phyloP scores from a whole-genome alignment of 92 coral and sea anemone species.

The Nematostella vectensis region DNA sequence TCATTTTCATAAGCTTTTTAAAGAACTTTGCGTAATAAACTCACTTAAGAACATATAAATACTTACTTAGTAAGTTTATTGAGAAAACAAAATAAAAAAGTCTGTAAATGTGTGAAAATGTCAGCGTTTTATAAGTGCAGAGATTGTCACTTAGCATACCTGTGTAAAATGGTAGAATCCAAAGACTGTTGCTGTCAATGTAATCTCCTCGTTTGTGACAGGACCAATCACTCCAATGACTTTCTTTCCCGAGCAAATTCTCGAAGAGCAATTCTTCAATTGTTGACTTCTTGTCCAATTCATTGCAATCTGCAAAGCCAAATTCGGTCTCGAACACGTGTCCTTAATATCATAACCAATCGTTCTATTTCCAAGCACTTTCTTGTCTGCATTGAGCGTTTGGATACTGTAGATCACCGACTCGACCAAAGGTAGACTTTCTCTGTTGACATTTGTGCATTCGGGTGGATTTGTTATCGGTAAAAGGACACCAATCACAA shows the following conservation, averaged over 20 bases:
- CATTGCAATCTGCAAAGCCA: constrained; percentile 40
- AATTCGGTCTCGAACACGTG: constrained; percentile 44
- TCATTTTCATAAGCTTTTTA: too few relatives aligned
- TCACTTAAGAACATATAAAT: too few relatives aligned
- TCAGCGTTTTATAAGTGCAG: too few relatives aligned
- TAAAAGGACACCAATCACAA: constrained; percentile 50
- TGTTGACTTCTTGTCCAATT: constrained; percentile 8
- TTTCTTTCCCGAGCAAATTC: not conserved
- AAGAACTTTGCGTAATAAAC: too few relatives aligned
- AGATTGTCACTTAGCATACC: too few relatives aligned
- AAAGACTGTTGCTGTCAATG: constrained; percentile 31
- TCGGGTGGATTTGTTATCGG: constrained; percentile 41
- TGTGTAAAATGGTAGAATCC: constrained; percentile 41
- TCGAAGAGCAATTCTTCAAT: not conserved
- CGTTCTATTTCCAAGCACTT: constrained; percentile 12
- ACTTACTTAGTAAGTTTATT: too few relatives aligned
- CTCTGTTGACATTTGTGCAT: constrained; percentile 32
- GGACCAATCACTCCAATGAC: constrained; percentile 54
- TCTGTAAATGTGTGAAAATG: not conserved
- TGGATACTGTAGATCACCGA: constrained; percentile 47
- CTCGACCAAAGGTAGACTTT: constrained; percentile 51
- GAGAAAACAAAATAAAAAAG: not conserved
- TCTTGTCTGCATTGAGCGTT: constrained; percentile 10
- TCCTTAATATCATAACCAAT: constrained; percentile 81
- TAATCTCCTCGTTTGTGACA: constrained; percentile 10